Percentiles rank a stretch among this genome's conserved stretches.
Evolutionary conservation across 2,797 vertebrate species (phyloP).

Genomic region (Cynodonichthys magdalenae): DNA sequence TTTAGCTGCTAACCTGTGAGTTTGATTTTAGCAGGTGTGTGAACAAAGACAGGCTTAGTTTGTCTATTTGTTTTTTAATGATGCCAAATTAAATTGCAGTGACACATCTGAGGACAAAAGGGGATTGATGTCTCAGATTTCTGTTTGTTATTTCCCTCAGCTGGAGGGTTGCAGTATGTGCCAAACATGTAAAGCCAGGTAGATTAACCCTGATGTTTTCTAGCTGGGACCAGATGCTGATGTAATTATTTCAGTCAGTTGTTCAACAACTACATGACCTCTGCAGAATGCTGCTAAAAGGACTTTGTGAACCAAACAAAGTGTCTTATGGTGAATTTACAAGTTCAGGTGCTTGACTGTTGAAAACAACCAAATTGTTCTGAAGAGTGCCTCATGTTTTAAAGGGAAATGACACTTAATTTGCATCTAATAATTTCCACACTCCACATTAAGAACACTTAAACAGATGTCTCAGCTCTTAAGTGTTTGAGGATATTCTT

Average conservation of each 20-base stretch:
- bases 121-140: neutral
- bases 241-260: constrained; percentile 31
- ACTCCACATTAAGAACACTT: constrained; percentile 28
- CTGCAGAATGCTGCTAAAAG: constrained; percentile 3
- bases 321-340: neutral
- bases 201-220: constrained; percentile 32
- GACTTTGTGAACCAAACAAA: constrained; percentile 4
- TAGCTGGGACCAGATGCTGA: constrained; percentile 38
- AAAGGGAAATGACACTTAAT: constrained; percentile 1
- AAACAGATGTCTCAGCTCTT: constrained; percentile 8
- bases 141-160: constrained; percentile 9
- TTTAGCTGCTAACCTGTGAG: neutral
- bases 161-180: constrained; percentile 14
- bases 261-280: constrained; percentile 15
- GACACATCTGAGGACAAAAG: neutral
- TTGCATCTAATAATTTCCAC: constrained; percentile 6
- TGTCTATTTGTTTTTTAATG: neutral
- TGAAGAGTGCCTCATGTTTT: neutral
- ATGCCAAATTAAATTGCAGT: neutral
- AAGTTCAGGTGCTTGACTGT: neutral
- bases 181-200: constrained; percentile 18
- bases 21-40: neutral
- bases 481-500: constrained; percentile 40
- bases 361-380: constrained; percentile 11
- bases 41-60: neutral